These are phyloP conservation scores for Bos indicus DNA, from an alignment of 2,113 vertebrate genomes.

Conservation along the genomic window DNA sequence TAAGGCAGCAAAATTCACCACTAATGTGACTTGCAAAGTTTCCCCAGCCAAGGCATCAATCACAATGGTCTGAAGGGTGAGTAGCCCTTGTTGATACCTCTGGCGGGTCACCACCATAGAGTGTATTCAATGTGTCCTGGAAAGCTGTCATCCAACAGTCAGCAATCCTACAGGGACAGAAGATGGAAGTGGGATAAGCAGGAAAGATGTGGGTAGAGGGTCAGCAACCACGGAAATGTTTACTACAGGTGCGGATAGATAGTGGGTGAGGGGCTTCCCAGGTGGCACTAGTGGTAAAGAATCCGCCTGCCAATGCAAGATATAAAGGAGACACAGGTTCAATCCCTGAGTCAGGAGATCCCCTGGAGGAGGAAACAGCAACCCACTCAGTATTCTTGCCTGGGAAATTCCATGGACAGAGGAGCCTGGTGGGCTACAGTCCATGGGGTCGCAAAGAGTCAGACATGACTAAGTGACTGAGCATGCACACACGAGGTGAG, in stretches of 20 bases:
- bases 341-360: background rate
- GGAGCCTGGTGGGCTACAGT: background rate
- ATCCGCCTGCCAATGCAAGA: accelerated
- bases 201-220: background rate
- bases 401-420: background rate
- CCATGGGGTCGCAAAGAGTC: background rate
- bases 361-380: background rate
- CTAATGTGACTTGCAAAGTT: background rate
- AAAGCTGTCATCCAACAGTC: background rate
- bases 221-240: too few species aligned
- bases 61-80: background rate
- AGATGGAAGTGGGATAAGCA: background rate
- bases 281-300: background rate
- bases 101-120: background rate
- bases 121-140: background rate
- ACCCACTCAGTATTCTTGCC: background rate
- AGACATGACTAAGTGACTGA: accelerated
- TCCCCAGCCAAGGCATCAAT: background rate
- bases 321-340: background rate
- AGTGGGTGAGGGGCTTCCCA: background rate
- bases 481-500: accelerated
- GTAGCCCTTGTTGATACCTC: background rate
- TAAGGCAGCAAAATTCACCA: background rate
- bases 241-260: background rate
- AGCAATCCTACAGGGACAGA: background rate